Percentiles rank a stretch among this genome's conserved stretches.
Evolutionary conservation across 2,797 vertebrate genomes (phyloP).

Genomic region (Lates japonicus): DNA sequence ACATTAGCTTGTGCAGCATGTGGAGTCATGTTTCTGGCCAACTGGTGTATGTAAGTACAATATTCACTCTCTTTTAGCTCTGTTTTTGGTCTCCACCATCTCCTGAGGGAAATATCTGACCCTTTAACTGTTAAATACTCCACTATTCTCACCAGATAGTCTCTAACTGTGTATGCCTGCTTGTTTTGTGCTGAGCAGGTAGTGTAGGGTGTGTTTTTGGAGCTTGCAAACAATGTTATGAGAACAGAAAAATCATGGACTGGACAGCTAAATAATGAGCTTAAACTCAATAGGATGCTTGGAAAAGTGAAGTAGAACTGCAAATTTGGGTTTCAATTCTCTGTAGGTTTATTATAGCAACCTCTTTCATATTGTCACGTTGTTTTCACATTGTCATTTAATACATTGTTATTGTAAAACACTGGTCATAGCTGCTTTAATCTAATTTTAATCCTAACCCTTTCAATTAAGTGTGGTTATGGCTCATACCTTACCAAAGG

Average conservation of each 20-base stretch:
- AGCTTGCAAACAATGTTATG: not conserved
- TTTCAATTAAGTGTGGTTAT: not conserved
- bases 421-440: not conserved
- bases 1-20: not conserved
- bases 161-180: not conserved
- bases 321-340: not conserved
- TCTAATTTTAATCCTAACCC: conserved; percentile 3
- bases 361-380: not conserved
- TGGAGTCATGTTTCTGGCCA: not conserved
- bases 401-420: not conserved
- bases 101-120: not conserved
- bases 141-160: not conserved
- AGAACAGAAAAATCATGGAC: not conserved
- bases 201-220: not conserved
- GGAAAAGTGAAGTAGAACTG: not conserved
- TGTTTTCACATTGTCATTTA: not conserved
- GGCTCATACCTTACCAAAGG: not conserved
- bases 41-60: not conserved
- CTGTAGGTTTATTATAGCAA: not conserved
- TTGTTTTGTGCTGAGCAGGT: too few relatives aligned
- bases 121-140: not conserved
- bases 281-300: not conserved
- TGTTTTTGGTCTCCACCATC: not conserved
- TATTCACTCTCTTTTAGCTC: too few relatives aligned
- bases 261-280: not conserved